Evolutionary conservation across 30 jellyfish, hydroid and myxozoan species (phyloP).

Genomic region (Mastigias papua): DNA sequence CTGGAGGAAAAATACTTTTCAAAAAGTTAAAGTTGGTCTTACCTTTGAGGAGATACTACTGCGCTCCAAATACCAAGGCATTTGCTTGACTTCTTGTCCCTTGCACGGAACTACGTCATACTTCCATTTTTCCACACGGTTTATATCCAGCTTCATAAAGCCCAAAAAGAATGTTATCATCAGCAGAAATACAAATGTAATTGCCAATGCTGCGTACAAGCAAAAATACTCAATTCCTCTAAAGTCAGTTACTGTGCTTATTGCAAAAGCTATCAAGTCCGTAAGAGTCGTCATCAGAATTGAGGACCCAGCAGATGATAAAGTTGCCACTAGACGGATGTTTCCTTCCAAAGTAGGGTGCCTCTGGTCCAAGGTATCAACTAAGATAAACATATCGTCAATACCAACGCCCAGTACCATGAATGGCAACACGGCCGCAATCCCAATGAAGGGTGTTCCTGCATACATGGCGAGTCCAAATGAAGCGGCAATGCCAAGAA

Average conservation of each 20-base stretch:
- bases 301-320: constrained; percentile 90
- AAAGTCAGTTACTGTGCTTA: constrained; percentile 90
- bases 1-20: no score
- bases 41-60: constrained; percentile 74
- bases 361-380: constrained; percentile 85
- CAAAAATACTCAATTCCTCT: constrained; percentile 92
- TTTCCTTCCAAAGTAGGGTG: constrained; percentile 65
- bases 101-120: constrained; percentile 68
- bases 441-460: constrained; percentile 88
- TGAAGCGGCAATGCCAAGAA: constrained; percentile 90
- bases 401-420: constrained; percentile 97
- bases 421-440: constrained; percentile 97
- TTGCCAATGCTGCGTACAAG: constrained; percentile 86
- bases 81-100: constrained; percentile 56
- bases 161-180: constrained; percentile 89
- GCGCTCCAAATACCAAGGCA: constrained; percentile 68
- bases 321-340: constrained; percentile 77
- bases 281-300: constrained; percentile 95
- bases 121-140: constrained; percentile 83
- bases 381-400: constrained; percentile 90
- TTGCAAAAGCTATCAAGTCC: constrained; percentile 88
- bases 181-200: constrained; percentile 71
- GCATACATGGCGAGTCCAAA: constrained; percentile 87
- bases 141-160: constrained; percentile 77
- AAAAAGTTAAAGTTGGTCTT: not conserved